Evolutionary conservation across 2,797 vertebrate species (phyloP).

Genomic region (Paratrypauchen microcephalus): DNA sequence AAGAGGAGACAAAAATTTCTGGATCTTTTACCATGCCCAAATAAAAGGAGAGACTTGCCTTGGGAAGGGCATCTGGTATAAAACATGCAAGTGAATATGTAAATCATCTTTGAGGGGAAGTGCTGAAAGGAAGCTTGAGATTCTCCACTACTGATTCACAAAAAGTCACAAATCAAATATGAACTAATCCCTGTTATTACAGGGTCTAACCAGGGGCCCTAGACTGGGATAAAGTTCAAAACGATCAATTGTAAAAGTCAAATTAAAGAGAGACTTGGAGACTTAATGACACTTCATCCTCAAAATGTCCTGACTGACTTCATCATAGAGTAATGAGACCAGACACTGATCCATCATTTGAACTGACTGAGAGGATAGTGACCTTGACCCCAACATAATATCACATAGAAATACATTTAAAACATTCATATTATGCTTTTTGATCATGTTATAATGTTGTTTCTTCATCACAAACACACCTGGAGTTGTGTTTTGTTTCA

Average conservation of each 20-base stretch:
- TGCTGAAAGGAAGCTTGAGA: not conserved
- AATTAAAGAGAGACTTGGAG: conserved; percentile 39
- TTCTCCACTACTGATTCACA: not conserved
- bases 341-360: conserved; percentile 28
- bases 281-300: conserved; percentile 33
- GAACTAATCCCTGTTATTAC: not conserved
- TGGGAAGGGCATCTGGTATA: too few species aligned
- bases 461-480: too few species aligned
- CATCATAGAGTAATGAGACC: conserved; percentile 17
- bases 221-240: conserved; percentile 11
- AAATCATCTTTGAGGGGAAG: not conserved
- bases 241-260: conserved; percentile 49
- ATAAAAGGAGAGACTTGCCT: too few species aligned
- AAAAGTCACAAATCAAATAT: not conserved
- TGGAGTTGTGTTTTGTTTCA: too few species aligned
- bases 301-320: conserved; percentile 27
- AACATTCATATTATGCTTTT: not conserved
- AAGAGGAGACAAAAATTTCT: too few species aligned
- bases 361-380: conserved; percentile 24
- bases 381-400: conserved; percentile 29
- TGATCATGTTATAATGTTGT: too few species aligned
- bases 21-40: too few species aligned
- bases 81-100: not conserved
- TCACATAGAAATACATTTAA: not conserved
- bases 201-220: not conserved